Conservation (phyloP, 2,888 invertebrate species). For the Blastobasis lacticolella region DNA sequence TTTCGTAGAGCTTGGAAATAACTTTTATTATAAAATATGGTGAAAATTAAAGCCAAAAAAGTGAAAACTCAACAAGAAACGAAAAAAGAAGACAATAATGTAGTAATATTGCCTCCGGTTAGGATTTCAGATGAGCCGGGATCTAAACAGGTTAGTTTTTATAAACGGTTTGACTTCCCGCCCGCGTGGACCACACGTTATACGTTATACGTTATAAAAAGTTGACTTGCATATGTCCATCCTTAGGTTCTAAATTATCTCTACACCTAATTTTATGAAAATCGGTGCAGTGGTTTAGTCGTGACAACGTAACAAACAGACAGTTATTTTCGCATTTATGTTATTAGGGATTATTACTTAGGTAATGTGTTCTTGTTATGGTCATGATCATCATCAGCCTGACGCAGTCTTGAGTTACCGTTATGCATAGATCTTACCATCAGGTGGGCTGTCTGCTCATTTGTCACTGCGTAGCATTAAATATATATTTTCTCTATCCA, state of each 20-base stretch:
- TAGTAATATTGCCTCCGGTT: conserved; percentile 65
- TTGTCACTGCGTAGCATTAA: too few relatives aligned
- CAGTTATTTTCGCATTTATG: background rate
- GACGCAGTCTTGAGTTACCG: too few relatives aligned
- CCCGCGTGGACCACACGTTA: background rate
- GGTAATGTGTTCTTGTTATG: too few relatives aligned
- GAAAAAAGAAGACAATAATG: conserved; percentile 46
- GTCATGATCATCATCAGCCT: too few relatives aligned
- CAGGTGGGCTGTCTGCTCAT: too few relatives aligned
- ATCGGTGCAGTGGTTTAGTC: too few relatives aligned
- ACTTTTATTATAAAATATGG: conserved; percentile 27
- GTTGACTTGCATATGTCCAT: background rate
- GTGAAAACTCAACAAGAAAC: conserved; percentile 39
- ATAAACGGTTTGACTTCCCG: background rate
- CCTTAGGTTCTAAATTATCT: background rate
- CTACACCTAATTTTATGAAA: background rate
- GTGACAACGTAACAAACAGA: too few relatives aligned
- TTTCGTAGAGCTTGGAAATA: too few relatives aligned
- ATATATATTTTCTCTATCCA: too few relatives aligned
- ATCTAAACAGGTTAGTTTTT: conserved; percentile 76
- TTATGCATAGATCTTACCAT: too few relatives aligned
- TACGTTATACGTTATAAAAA: background rate
- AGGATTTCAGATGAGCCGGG: conserved; percentile 82
- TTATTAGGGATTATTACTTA: background rate
- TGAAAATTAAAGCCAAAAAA: conserved; percentile 56